Percentiles rank a stretch among this genome's conserved stretches.
phyloP scores from a whole-genome alignment of 1,140 invertebrate species.

The Bombus terrestris region DNA sequence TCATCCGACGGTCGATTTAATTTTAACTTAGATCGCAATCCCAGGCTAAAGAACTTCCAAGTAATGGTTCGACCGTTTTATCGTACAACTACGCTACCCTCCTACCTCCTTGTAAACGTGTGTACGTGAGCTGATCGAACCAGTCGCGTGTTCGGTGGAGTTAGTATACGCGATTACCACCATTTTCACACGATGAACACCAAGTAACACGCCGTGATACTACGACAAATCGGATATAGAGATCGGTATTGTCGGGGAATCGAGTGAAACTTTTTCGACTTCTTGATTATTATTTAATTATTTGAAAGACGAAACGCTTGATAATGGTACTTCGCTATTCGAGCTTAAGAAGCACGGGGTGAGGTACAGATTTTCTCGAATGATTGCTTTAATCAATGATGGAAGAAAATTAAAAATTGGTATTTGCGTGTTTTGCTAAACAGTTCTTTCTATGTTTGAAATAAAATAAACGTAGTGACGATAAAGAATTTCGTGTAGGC shows the following conservation, averaged over 20 bases:
- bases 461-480: too few species aligned
- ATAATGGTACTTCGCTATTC: too few species aligned
- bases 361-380: too few species aligned
- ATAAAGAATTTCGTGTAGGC: too few species aligned
- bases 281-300: too few species aligned
- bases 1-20: constrained; percentile 60
- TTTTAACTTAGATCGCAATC: constrained; percentile 60
- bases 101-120: neutral
- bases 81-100: constrained; percentile 4
- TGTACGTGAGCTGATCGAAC: constrained; percentile 32
- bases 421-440: too few species aligned
- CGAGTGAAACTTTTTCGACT: neutral
- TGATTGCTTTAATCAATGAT: too few species aligned
- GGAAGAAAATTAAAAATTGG: too few species aligned
- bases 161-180: constrained; percentile 30
- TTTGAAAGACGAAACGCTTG: too few species aligned
- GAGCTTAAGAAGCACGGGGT: too few species aligned
- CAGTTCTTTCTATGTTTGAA: too few species aligned
- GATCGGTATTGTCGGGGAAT: too few species aligned
- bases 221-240: neutral
- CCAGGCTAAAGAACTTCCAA: constrained; percentile 9
- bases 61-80: constrained; percentile 38
- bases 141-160: neutral
- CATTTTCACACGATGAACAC: neutral
- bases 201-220: neutral